Conservation (phyloP, 2,797 vertebrate genomes). For the Numenius phaeopus region DNA sequence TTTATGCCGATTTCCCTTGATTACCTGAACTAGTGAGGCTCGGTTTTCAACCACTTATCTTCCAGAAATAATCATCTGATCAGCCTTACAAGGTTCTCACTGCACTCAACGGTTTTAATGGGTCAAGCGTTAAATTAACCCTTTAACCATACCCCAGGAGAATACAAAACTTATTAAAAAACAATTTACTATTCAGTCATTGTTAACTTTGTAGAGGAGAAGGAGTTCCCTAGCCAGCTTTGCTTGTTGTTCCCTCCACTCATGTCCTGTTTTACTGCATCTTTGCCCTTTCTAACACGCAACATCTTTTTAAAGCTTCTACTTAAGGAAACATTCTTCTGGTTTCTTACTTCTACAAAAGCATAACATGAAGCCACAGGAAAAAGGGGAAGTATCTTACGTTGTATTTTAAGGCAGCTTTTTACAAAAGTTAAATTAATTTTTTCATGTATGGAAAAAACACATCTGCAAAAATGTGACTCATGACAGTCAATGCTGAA, state of each 20-base stretch:
- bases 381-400: background rate
- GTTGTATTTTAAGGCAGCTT: background rate
- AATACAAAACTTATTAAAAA: slow-evolving; percentile 77
- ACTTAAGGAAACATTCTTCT: background rate
- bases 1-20: slow-evolving; percentile 86
- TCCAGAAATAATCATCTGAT: slow-evolving; percentile 90
- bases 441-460: background rate
- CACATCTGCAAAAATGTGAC: background rate
- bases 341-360: background rate
- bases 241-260: background rate
- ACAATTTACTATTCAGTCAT: slow-evolving; percentile 74
- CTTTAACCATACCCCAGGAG: slow-evolving; percentile 79
- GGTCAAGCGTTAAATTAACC: slow-evolving; percentile 89
- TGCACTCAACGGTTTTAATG: slow-evolving; percentile 85
- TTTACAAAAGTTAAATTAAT: background rate
- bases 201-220: slow-evolving; percentile 36
- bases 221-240: slow-evolving; percentile 8
- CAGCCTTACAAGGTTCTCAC: slow-evolving; percentile 83
- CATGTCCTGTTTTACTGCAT: background rate
- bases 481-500: background rate
- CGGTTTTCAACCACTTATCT: slow-evolving; percentile 91
- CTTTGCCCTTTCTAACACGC: background rate
- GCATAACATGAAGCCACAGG: background rate
- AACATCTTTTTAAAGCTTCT: background rate
- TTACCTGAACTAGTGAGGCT: slow-evolving; percentile 87